These are phyloP conservation scores for Argyra leucocephala DNA, from an alignment of 2,888 invertebrate species.

Conservation along the genomic window DNA sequence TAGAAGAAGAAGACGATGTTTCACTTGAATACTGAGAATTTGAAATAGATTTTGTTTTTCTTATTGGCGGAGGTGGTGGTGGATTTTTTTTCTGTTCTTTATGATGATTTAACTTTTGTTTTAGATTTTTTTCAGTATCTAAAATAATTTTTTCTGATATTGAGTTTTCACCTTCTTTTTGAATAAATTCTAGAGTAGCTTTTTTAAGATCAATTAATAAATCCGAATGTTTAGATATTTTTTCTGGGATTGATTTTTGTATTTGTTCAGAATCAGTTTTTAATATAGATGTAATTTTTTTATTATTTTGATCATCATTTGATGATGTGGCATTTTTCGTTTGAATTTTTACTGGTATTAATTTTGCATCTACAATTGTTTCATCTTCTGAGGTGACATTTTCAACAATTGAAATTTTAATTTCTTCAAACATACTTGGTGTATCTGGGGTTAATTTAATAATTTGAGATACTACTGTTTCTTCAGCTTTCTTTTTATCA, in stretches of 20 bases:
- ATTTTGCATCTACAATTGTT: background rate
- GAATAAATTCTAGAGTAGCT: background rate
- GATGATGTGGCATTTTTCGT: background rate
- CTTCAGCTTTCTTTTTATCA: background rate
- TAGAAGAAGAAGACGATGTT: background rate
- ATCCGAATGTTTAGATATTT: too few species aligned
- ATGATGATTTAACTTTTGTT: too few species aligned
- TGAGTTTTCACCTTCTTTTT: background rate
- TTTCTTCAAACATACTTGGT: background rate
- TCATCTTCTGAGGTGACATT: background rate
- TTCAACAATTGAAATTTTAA: background rate
- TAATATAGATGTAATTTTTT: background rate
- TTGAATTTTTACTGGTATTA: background rate
- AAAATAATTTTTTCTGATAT: background rate
- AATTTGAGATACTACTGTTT: background rate
- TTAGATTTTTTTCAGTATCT: background rate
- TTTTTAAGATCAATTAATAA: background rate
- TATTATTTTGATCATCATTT: background rate
- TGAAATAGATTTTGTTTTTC: background rate
- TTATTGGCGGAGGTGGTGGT: conserved; percentile 5
- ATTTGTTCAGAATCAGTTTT: background rate
- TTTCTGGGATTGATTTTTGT: background rate
- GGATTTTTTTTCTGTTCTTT: too few species aligned
- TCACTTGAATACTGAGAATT: background rate
- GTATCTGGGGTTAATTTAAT: background rate